Conservation (phyloP, 2,113 vertebrate genomes). For the Saccopteryx bilineata region DNA sequence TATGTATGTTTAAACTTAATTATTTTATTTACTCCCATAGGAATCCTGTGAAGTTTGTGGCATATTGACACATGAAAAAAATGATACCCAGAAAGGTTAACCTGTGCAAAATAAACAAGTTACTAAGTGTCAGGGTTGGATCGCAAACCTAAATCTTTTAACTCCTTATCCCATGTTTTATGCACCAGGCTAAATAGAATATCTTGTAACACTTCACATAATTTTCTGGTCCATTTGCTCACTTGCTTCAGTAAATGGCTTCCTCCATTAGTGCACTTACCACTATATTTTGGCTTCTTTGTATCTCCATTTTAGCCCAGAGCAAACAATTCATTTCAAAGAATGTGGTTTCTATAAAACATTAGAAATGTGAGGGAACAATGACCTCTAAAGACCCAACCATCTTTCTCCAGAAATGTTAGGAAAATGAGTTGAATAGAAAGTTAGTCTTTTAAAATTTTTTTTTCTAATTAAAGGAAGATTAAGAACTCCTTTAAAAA, state of each 20-base stretch:
- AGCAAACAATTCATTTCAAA: conserved; percentile 72
- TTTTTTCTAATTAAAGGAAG: conserved; percentile 23
- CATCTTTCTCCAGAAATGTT: conserved; percentile 17
- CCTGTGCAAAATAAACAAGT: neutral
- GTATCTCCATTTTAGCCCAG: conserved; percentile 74
- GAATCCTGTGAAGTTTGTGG: neutral
- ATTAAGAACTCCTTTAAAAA: neutral
- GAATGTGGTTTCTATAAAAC: conserved; percentile 46
- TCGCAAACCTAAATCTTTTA: conserved; percentile 42
- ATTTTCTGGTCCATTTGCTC: conserved; percentile 80
- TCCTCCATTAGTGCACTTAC: conserved; percentile 71
- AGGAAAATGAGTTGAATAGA: neutral
- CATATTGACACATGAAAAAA: neutral
- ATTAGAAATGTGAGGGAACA: conserved; percentile 42
- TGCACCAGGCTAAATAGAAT: conserved; percentile 64
- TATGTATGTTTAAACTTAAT: conserved; percentile 6
- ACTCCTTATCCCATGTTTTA: conserved; percentile 62
- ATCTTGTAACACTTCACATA: conserved; percentile 79
- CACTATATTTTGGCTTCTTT: conserved; percentile 67
- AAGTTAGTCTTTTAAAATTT: neutral
- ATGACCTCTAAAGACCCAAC: neutral
- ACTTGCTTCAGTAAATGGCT: conserved; percentile 71
- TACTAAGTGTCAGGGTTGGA: conserved; percentile 5
- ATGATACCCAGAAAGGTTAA: neutral
- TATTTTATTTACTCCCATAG: neutral